A percentile compares a stretch with the other conserved stretches of the same genome.
Evolutionary conservation across 2,888 invertebrate genomes (phyloP).

Genomic region (Microctonus brassicae): DNA sequence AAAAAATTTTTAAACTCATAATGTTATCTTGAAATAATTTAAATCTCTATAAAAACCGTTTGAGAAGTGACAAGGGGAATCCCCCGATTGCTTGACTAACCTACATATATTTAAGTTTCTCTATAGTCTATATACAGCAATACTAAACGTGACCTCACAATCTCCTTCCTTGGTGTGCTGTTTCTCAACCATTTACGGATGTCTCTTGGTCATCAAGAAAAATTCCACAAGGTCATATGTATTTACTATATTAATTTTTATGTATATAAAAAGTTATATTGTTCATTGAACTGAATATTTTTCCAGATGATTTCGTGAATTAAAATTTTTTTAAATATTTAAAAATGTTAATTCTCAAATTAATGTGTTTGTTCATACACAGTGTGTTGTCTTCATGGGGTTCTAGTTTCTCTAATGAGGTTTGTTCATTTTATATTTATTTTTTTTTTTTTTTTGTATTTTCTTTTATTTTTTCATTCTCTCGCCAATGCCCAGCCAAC

Average conservation of each 20-base stretch:
- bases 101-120: constrained; percentile 43
- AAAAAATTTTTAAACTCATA: no score
- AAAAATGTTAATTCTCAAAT: not conserved
- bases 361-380: not conserved
- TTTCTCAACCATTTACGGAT: constrained; percentile 52
- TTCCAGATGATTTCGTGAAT: no score
- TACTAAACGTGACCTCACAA: constrained; percentile 30
- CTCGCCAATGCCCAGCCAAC: constrained; percentile 57
- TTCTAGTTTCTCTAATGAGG: not conserved
- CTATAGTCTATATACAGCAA: not conserved
- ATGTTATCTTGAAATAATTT: not conserved
- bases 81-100: constrained; percentile 37
- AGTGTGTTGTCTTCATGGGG: not conserved
- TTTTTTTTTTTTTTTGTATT: not conserved
- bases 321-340: not conserved
- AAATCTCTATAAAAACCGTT: not conserved
- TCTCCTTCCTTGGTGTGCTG: constrained; percentile 26
- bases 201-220: constrained; percentile 33
- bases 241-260: not conserved
- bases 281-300: not conserved
- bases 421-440: not conserved
- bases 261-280: not conserved
- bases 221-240: constrained; percentile 33
- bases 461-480: not conserved
- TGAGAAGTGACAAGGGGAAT: constrained; percentile 5